Base-by-base conservation (phyloP, 2,113 vertebrate species). In the Mobula birostris region DNA sequence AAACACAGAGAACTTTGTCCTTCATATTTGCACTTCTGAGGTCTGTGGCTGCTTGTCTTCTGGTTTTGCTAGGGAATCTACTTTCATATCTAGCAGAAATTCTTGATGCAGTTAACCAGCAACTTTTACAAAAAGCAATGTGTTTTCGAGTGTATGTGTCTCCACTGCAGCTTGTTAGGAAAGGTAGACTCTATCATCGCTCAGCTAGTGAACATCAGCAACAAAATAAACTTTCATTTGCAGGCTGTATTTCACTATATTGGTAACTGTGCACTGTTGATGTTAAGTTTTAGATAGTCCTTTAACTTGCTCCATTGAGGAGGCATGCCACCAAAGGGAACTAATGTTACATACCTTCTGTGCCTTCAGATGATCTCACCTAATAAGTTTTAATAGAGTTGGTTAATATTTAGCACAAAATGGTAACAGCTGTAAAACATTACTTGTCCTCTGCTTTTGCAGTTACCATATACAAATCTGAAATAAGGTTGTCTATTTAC, bases 351-450 rank as follows among this genome's bases (percentile, higher is more conserved):
- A 93, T 40, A 93, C 85, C 85, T 90, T 90, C 48, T 93, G 91
- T 93, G 91, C 91, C 91, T 74, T 93, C 68, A 72, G 66, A 36
- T 92, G 70, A 93, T 93, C 12, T 29, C n/a, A 93, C 72, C 24
- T 93, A 93, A 74, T 40, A 32, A 66, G 14, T 63, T 68, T 29
- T 27, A 90, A 66, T 90, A 32, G 14, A 66, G n/a, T 90, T 90
- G 85, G 85, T 68, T 90, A 90, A n/a, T 32, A 90, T 68, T 90
- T 90, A 90, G 85, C n/a, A 90, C 85, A 90, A 90, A 90, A 66
- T 68, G 32, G 77, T 79, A 79, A 79, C 77, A 32, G 29, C 29
- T 17, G 19, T 90, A 93, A 92, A 72, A 93, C 66, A 93, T 61
- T 36, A 36, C 14, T 19, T 90, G 29, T 92, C 66, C 74, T 32